These are phyloP conservation scores for Cactoblastis cactorum DNA, from an alignment of 2,888 invertebrate species.

Conservation along the genomic window DNA sequence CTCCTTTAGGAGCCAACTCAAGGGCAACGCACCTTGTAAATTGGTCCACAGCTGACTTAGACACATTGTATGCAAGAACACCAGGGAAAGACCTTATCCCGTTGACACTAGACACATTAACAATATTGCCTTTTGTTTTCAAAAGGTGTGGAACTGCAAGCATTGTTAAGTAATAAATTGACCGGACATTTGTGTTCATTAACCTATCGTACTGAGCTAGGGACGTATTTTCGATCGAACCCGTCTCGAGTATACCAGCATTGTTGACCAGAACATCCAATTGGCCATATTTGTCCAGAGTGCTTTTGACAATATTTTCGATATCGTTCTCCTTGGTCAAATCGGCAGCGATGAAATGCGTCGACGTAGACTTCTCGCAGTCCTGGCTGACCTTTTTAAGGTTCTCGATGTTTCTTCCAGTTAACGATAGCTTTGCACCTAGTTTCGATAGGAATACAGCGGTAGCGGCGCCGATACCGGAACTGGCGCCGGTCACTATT, in stretches of 20 bases:
- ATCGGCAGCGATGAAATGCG: constrained; percentile 83
- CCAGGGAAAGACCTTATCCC: constrained; percentile 94
- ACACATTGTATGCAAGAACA: constrained; percentile 94
- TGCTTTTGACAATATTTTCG: constrained; percentile 84
- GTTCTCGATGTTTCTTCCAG: constrained; percentile 84
- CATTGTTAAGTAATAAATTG: constrained; percentile 90
- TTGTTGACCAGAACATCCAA: constrained; percentile 93
- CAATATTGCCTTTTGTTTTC: constrained; percentile 91
- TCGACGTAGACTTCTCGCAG: constrained; percentile 58
- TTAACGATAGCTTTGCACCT: constrained; percentile 86
- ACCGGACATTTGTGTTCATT: constrained; percentile 93
- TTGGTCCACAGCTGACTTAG: constrained; percentile 96
- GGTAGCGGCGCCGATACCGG: constrained; percentile 91
- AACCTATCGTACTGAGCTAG: constrained; percentile 93
- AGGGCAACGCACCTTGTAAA: constrained; percentile 95
- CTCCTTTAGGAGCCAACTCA: constrained; percentile 89
- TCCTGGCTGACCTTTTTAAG: constrained; percentile 68
- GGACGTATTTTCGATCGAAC: constrained; percentile 90
- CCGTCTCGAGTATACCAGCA: constrained; percentile 91
- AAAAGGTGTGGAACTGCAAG: constrained; percentile 92
- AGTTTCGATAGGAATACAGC: constrained; percentile 86
- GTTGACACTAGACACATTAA: constrained; percentile 97
- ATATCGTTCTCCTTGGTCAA: constrained; percentile 86
- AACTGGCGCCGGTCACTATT: constrained; percentile 89
- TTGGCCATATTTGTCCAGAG: constrained; percentile 86